Conservation (phyloP, 2,888 invertebrate genomes). For the Caprella mutica region DNA sequence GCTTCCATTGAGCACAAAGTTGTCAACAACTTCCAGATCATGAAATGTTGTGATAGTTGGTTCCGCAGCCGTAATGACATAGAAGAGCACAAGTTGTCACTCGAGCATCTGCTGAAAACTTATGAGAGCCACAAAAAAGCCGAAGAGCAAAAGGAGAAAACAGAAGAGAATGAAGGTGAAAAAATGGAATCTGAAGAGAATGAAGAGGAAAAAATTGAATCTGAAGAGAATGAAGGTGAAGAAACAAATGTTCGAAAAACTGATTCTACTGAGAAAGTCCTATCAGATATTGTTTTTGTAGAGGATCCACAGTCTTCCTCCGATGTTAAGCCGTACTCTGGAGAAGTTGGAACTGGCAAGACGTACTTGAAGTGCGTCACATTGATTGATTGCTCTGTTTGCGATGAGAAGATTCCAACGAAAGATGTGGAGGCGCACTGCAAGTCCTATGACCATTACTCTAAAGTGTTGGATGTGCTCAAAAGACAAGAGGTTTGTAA, state of each 20-base stretch:
- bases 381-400: not conserved
- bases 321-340: too few species aligned
- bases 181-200: not conserved
- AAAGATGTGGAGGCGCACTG: not conserved
- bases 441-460: constrained; percentile 1
- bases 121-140: not conserved
- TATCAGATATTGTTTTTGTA: too few species aligned
- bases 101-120: not conserved
- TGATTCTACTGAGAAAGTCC: too few species aligned
- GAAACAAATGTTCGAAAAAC: too few species aligned
- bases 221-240: too few species aligned
- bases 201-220: not conserved
- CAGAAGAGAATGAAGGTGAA: not conserved
- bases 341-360: too few species aligned
- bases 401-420: not conserved
- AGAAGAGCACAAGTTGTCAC: not conserved
- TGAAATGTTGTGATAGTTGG: constrained; percentile 7
- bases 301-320: too few species aligned
- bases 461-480: not conserved
- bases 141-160: not conserved
- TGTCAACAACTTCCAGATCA: constrained; percentile 9
- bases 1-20: constrained; percentile 2
- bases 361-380: not conserved
- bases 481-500: too few species aligned
- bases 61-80: not conserved